These are phyloP conservation scores for Clupea harengus DNA, from an alignment of 2,113 vertebrate genomes.

Conservation along the genomic window DNA sequence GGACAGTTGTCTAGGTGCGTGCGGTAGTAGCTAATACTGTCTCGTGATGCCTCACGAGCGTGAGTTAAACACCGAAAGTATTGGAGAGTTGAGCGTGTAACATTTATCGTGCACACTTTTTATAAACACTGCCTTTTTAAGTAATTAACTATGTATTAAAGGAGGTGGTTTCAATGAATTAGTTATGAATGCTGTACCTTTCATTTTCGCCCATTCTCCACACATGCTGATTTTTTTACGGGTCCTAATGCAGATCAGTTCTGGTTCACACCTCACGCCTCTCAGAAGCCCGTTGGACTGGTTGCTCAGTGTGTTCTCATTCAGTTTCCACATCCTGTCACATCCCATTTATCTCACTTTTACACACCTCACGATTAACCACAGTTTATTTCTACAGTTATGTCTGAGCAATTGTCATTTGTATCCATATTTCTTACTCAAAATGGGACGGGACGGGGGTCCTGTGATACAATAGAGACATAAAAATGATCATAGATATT, in stretches of 20 bases:
- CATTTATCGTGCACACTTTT: neutral
- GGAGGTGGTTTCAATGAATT: neutral
- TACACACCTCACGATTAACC: too few species aligned
- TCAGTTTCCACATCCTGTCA: neutral
- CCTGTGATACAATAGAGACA: too few species aligned
- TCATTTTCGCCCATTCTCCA: neutral
- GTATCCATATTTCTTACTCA: too few species aligned
- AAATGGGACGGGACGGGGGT: too few species aligned
- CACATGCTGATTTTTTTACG: neutral
- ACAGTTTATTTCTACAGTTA: too few species aligned
- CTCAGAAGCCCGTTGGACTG: neutral
- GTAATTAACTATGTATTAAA: neutral
- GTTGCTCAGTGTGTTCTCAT: neutral
- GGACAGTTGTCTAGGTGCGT: neutral
- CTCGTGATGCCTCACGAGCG: neutral
- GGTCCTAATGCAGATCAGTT: neutral
- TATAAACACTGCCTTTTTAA: neutral
- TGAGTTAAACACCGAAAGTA: neutral
- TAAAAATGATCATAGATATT: neutral
- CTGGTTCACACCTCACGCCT: neutral
- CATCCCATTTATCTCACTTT: neutral
- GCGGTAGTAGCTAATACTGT: neutral
- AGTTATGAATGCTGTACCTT: neutral
- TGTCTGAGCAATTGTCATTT: too few species aligned
- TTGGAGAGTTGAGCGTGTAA: neutral